Conservation (phyloP, 2,888 invertebrate genomes). For the Tachystola acroxantha region DNA sequence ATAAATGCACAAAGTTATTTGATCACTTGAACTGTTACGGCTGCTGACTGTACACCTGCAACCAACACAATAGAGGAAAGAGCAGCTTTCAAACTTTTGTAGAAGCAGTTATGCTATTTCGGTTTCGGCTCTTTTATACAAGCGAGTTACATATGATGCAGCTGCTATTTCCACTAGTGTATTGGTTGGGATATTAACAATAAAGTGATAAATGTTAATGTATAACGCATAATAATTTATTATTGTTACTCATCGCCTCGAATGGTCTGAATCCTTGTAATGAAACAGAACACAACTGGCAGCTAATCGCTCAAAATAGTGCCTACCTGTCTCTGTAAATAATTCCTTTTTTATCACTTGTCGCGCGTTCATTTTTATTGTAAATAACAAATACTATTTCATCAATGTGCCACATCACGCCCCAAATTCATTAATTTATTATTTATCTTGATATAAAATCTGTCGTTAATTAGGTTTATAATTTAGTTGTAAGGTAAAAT, state of each 20-base stretch:
- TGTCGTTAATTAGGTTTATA: conserved; percentile 68
- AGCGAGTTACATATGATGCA: no score
- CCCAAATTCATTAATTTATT: conserved; percentile 75
- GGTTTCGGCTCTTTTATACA: no score
- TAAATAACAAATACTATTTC: conserved; percentile 47
- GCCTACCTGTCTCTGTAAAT: conserved; percentile 57
- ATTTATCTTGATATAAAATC: conserved; percentile 55
- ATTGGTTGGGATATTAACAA: no score
- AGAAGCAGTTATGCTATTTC: no score
- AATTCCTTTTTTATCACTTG: conserved; percentile 37
- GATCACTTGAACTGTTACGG: no score
- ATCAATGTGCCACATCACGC: conserved; percentile 57
- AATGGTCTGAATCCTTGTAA: conserved; percentile 50
- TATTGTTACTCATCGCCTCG: neutral
- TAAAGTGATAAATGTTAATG: neutral
- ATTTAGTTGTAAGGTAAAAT: conserved; percentile 53
- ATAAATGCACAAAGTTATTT: no score
- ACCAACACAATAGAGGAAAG: no score
- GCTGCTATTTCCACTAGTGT: no score
- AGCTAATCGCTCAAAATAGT: conserved; percentile 47
- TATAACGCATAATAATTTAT: neutral
- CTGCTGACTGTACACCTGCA: no score
- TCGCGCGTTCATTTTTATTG: conserved; percentile 33
- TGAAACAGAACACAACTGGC: conserved; percentile 53
- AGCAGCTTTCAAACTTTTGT: no score